Base-by-base conservation (phyloP, 2,797 vertebrate species). In the Mionectes olivaceus region DNA sequence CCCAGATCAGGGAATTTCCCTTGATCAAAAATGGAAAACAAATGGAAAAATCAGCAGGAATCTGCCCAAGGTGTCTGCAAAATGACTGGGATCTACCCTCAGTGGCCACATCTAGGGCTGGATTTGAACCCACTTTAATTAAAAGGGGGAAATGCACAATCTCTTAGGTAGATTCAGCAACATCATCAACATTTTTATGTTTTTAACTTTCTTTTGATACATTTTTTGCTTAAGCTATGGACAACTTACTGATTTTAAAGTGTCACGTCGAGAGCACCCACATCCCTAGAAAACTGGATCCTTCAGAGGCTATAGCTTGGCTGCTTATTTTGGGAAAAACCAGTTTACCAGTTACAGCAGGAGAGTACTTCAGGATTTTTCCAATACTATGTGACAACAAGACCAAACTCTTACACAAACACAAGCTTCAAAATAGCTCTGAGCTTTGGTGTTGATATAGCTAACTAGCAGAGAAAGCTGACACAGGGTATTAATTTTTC, bases 401-500 rank as follows among this genome's bases (percentile, higher is more conserved):
- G 37, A 37, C 61, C 28, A 37, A 90, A 80, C 35, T 50, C 81
- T 39, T 32, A 46, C 2, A 21, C 89, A 96, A 94, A 92, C 82
- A 91, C 2, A 89, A 78, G 69, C 69, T 55, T 33, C 50, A 57
- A 60, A 82, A 92, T 2, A 93, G 50, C 65, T 68, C 77, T 53
- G 53, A 95, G 93, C 87, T 84, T 49, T 35, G 4, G n/a, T 76
- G 87, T 76, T 93, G 73, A 78, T 85, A 81, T 11, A 91, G 94
- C 90, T 89, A 95, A 94, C 92, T 12, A 75, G 65, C 79, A 92
- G 68, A 93, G 76, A 87, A 95, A 86, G 78, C 69, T 81, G 87
- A 96, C 86, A 70, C 8, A 71, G 68, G 64, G 81, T 88, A 91
- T 94, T 96, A 78, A 87, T 96, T 96, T 93, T 96, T 95, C 78